Evolutionary conservation across 1,140 invertebrate species (phyloP).

Genomic region (Drosophila dunni): DNA sequence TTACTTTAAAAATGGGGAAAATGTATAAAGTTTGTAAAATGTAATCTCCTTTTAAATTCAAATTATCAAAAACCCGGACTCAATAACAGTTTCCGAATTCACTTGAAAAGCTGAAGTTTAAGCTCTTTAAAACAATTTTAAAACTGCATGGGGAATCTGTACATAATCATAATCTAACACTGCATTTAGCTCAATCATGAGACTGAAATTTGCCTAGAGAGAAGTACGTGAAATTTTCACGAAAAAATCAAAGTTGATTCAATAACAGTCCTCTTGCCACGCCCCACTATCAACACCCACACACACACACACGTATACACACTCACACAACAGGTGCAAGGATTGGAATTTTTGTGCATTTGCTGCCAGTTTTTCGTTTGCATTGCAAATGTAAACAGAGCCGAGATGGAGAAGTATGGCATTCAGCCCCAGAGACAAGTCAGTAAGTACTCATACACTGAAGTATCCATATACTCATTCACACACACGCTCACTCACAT

Average conservation of each 20-base stretch:
- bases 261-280: background rate
- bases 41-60: background rate
- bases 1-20: background rate
- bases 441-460: slow-evolving; percentile 53
- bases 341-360: slow-evolving; percentile 19
- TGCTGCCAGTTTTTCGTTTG: slow-evolving; percentile 30
- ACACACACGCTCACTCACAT: slow-evolving; percentile 12
- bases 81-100: too few relatives aligned
- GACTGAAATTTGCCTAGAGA: background rate
- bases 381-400: slow-evolving; percentile 65
- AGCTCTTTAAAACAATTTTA: background rate
- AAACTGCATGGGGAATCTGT: background rate
- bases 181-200: slow-evolving; percentile 6
- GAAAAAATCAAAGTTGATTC: slow-evolving; percentile 30
- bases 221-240: background rate
- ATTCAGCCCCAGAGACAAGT: slow-evolving; percentile 24
- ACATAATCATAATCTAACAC: slow-evolving; percentile 10
- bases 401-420: slow-evolving; percentile 2
- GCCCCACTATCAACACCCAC: background rate
- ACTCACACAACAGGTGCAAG: slow-evolving; percentile 9
- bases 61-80: too few relatives aligned
- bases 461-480: slow-evolving; percentile 11
- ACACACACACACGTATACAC: background rate
- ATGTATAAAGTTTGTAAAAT: background rate
- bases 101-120: background rate